These are phyloP conservation scores for Schizothorax lantsangensis DNA, from an alignment of 2,797 vertebrate species.

Conservation along the genomic window DNA sequence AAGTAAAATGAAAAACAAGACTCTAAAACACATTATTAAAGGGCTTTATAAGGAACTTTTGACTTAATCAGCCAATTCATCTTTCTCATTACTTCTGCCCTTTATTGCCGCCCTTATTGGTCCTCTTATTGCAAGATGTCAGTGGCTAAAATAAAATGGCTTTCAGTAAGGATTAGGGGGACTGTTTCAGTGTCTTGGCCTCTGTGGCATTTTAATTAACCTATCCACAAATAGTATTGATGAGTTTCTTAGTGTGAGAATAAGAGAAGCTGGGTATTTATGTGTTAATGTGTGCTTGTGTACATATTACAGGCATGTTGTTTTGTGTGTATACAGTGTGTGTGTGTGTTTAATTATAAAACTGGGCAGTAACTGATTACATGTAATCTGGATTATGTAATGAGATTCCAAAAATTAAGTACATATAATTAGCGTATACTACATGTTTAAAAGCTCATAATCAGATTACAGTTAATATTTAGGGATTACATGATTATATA, in stretches of 20 bases:
- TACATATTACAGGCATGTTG: neutral
- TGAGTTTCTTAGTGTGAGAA: conserved; percentile 27
- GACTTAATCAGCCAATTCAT: conserved; percentile 62
- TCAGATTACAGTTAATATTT: neutral
- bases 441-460: neutral
- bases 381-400: neutral
- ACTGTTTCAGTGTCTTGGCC: conserved; percentile 59
- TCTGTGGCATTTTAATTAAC: conserved; percentile 61
- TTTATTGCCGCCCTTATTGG: conserved; percentile 51
- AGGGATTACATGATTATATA: neutral
- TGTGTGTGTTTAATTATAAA: neutral
- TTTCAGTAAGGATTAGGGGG: conserved; percentile 59
- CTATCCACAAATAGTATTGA: conserved; percentile 55
- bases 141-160: conserved; percentile 58
- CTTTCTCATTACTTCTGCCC: conserved; percentile 58
- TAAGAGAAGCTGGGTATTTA: conserved; percentile 18
- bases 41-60: conserved; percentile 55
- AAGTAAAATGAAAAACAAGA: conserved; percentile 53
- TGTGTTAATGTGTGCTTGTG: conserved; percentile 40
- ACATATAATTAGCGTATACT: neutral
- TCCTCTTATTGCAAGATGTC: conserved; percentile 54
- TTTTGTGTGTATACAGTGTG: neutral
- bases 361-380: neutral
- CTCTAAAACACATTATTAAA: conserved; percentile 52
- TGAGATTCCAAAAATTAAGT: neutral